Evolutionary conservation across 23 tunicate species (phyloP).

Genomic region (Styela plicata): DNA sequence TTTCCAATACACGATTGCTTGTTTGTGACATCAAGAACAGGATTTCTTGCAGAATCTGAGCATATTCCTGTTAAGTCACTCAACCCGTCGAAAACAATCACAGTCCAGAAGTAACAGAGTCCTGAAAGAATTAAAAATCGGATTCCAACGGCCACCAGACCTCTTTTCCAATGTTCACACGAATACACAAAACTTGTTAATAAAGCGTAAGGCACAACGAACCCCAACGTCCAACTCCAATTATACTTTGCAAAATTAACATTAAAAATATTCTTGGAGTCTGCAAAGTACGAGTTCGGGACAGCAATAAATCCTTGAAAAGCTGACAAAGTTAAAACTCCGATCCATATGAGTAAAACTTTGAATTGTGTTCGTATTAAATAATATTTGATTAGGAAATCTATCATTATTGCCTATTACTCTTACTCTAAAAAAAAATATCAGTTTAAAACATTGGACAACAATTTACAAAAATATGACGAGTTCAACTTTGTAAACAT

Average conservation of each 20-base stretch:
- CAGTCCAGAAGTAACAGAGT: constrained; percentile 74
- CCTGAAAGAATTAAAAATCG: constrained; percentile 44
- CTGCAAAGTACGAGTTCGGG: constrained; percentile 41
- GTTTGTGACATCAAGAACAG: constrained; percentile 37
- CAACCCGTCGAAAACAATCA: constrained; percentile 52
- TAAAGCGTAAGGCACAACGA: constrained; percentile 45
- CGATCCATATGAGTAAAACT: background rate
- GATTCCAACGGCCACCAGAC: constrained; percentile 1
- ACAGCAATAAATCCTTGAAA: constrained; percentile 12
- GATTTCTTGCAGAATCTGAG: constrained; percentile 9
- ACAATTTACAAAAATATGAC: no score
- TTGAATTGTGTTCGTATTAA: background rate
- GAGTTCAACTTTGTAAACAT: no score
- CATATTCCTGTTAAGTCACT: constrained; percentile 72
- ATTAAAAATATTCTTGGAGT: constrained; percentile 40
- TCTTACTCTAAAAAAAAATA: no score
- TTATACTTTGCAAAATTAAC: constrained; percentile 46
- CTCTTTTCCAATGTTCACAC: constrained; percentile 53
- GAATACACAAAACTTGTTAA: constrained; percentile 67
- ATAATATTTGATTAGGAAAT: background rate
- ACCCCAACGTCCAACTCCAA: constrained; percentile 72
- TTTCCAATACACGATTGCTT: constrained; percentile 38
- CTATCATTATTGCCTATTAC: background rate
- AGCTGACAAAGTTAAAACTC: background rate
- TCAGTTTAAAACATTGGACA: no score